Conservation (phyloP, 2,797 vertebrate species). For the Chaetodon trifasciatus region DNA sequence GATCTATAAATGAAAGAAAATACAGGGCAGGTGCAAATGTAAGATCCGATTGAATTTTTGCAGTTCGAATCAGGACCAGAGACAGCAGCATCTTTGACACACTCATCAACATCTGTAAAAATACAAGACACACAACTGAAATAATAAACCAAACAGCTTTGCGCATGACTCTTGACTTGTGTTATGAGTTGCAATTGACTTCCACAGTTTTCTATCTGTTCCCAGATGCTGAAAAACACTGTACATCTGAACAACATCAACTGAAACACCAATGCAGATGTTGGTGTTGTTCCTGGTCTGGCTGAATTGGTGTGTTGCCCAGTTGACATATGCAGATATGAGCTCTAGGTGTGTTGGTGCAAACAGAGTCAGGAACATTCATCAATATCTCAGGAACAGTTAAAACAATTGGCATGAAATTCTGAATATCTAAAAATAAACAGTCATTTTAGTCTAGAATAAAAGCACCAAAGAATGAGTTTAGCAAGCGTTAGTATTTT, state of each 20-base stretch:
- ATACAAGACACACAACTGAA: too few relatives aligned
- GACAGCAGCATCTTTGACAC: conserved; percentile 41
- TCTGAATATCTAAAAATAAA: background rate
- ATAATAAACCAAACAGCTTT: background rate
- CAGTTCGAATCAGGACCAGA: conserved; percentile 66
- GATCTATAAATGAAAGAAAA: background rate
- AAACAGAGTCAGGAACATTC: conserved; percentile 65
- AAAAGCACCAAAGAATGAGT: background rate
- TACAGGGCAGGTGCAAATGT: conserved; percentile 47
- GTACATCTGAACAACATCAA: background rate
- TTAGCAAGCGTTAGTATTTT: background rate
- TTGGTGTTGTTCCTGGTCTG: conserved; percentile 8
- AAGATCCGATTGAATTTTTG: conserved; percentile 43
- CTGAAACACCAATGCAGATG: conserved; percentile 66
- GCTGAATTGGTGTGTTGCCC: conserved; percentile 39
- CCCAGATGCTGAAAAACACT: background rate
- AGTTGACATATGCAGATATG: conserved; percentile 37
- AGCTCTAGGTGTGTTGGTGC: conserved; percentile 51
- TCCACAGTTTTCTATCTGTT: background rate
- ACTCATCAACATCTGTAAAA: conserved; percentile 68
- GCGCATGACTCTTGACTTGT: background rate
- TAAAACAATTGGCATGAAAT: conserved; percentile 4
- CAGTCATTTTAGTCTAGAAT: background rate
- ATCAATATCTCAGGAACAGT: conserved; percentile 56
- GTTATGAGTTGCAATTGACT: background rate